Base-by-base conservation (phyloP, 1,140 invertebrate species). In the Branchinecta lindahli region DNA sequence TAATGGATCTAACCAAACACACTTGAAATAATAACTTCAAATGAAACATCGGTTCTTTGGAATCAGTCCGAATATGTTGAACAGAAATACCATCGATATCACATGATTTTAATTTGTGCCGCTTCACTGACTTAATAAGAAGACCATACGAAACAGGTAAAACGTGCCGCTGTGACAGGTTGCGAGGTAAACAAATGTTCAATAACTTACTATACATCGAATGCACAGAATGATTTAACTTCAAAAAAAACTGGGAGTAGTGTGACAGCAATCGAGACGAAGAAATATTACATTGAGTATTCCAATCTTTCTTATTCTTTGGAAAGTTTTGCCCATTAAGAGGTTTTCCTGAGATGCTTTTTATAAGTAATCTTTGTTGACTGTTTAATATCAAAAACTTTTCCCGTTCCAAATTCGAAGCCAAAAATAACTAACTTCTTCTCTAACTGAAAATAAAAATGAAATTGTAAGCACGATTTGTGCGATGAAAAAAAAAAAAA, bases 11-110 rank as follows among this genome's bases (percentile, higher is more conserved):
- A 9, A 52, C n/a, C n/a, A n/a, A n/a, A n/a, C n/a, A n/a, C n/a
- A n/a, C n/a, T 52, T 52, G n/a, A 52, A 52, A 52, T 52, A 52
- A 52, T 52, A 52, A 52, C n/a, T 52, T 9, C 47, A 9, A 52
- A 52, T 52, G 47, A 52, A 52, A 52, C 47, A 52, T 52, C 47
- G n/a, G 47, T 52, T 52, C 47, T 52, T 52, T 52, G 47, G 47
- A 52, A 52, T 52, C 47, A 52, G 47, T 9, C 47, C 47, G 52
- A 61, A 61, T 15, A 61, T 12, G 2, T 61, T 61, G 12, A 61
- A 61, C 52, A 61, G 52, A 61, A 61, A 61, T 61, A 61, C 52
- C 6, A 61, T 61, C 52, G 2, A 61, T 61, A 61, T 61, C 2
- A 61, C 52, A 3, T 61, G 52, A 61, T 61, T 61, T 61, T 61